These are phyloP conservation scores for Drosophila yooni DNA, from an alignment of 2,888 invertebrate species.

Conservation along the genomic window DNA sequence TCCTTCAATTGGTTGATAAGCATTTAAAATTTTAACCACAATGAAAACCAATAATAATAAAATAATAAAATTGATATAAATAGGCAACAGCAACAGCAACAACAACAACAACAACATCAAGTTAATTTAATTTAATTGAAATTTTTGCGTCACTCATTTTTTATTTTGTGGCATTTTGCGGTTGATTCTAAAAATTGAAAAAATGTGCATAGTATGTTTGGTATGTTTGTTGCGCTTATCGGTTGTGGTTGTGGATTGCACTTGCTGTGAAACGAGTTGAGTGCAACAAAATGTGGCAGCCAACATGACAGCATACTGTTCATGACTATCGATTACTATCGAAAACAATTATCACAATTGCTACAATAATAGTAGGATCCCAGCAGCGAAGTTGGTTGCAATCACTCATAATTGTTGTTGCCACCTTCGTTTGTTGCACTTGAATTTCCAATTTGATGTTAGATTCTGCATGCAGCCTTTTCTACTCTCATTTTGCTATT, in stretches of 20 bases:
- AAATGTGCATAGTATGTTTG: not conserved
- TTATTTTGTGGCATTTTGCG: conserved; percentile 13
- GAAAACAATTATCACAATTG: conserved; percentile 27
- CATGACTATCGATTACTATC: not conserved
- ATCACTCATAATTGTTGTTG: conserved; percentile 3
- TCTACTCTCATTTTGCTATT: not conserved
- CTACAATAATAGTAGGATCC: not conserved
- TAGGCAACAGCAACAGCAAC: not conserved
- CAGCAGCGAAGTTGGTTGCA: not conserved
- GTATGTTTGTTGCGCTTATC: conserved; percentile 25
- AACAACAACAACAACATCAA: not conserved
- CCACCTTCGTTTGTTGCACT: not conserved
- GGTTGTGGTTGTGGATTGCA: conserved; percentile 15
- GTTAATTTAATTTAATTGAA: conserved; percentile 29
- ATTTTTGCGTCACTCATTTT: conserved; percentile 6
- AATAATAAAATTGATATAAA: not conserved
- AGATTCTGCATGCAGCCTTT: conserved; percentile 21
- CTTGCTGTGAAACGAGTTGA: not conserved
- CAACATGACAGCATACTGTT: conserved; percentile 26
- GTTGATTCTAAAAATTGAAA: conserved; percentile 14
- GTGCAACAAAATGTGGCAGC: conserved; percentile 34
- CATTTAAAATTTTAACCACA: conserved; percentile 17
- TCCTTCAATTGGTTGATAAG: not conserved
- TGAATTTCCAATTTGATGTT: not conserved
- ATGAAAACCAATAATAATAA: not conserved